Conservation (phyloP, 2,888 invertebrate species). For the Lacanobia oleracea region DNA sequence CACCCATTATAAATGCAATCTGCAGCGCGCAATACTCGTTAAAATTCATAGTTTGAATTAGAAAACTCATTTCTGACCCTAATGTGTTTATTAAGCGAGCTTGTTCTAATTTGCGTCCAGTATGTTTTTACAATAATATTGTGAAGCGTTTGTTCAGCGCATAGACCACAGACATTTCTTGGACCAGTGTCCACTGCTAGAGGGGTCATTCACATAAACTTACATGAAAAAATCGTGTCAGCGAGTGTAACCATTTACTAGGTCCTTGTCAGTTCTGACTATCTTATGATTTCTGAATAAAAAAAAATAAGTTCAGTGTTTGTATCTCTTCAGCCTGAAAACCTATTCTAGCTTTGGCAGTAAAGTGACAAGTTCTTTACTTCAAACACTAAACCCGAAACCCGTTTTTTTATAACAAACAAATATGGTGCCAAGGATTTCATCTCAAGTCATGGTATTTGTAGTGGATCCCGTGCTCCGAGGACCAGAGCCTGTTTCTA, state of each 20-base stretch:
- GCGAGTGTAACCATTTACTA: neutral
- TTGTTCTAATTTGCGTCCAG: slow-evolving; percentile 8
- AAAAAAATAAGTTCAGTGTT: no score
- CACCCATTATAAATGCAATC: slow-evolving; percentile 49
- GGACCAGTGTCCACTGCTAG: neutral
- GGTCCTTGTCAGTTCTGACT: neutral
- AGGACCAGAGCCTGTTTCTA: slow-evolving; percentile 7
- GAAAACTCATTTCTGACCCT: slow-evolving; percentile 45
- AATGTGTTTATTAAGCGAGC: slow-evolving; percentile 24
- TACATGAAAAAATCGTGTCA: no score
- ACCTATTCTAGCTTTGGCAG: no score
- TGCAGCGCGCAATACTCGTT: slow-evolving; percentile 42
- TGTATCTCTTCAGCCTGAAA: no score
- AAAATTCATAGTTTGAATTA: slow-evolving; percentile 59
- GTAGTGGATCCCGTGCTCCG: neutral
- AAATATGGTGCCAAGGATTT: neutral
- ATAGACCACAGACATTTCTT: neutral
- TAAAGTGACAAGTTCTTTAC: no score
- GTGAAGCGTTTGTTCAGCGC: neutral
- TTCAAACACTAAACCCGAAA: no score
- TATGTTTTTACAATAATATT: slow-evolving; percentile 37
- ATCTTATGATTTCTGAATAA: no score
- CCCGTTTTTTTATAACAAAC: no score
- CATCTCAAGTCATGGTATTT: neutral
- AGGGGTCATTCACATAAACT: no score